phyloP scores from a whole-genome alignment of 2,888 invertebrate genomes.

The Xanthia icteritia region DNA sequence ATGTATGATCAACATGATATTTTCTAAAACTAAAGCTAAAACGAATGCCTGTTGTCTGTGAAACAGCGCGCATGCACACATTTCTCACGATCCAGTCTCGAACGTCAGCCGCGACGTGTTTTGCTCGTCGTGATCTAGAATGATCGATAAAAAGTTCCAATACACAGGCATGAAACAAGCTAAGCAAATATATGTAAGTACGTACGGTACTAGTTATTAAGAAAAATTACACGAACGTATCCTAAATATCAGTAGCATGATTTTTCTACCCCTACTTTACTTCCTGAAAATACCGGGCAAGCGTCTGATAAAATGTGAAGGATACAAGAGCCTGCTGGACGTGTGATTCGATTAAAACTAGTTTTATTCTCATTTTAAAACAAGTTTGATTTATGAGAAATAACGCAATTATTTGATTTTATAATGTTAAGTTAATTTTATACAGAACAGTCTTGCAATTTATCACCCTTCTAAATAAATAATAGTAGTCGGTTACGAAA shows the following conservation, averaged over 20 bases:
- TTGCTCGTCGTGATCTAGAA: constrained; percentile 75
- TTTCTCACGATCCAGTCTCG: constrained; percentile 79
- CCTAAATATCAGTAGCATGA: not conserved
- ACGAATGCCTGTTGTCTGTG: constrained; percentile 38
- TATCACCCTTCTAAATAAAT: constrained; percentile 59
- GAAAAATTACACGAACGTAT: not conserved
- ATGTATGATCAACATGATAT: not conserved
- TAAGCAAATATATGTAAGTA: not conserved
- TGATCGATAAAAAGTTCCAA: constrained; percentile 69
- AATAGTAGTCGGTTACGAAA: constrained; percentile 59
- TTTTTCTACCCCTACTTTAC: not conserved
- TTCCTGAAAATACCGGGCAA: not conserved
- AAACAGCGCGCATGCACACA: constrained; percentile 61
- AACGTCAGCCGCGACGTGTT: constrained; percentile 68
- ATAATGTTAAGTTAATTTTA: constrained; percentile 49
- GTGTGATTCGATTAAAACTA: constrained; percentile 1
- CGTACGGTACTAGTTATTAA: not conserved
- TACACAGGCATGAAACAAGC: constrained; percentile 29
- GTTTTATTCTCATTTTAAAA: not conserved
- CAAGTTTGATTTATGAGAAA: constrained; percentile 13
- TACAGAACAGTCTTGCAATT: constrained; percentile 47
- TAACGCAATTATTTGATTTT: constrained; percentile 17
- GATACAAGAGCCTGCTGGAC: not conserved
- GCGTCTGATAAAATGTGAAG: not conserved
- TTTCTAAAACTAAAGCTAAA: constrained; percentile 23